Percentiles rank a stretch among this genome's conserved stretches.
Conservation (phyloP, 2,113 vertebrate species). For the Antigone vipio region DNA sequence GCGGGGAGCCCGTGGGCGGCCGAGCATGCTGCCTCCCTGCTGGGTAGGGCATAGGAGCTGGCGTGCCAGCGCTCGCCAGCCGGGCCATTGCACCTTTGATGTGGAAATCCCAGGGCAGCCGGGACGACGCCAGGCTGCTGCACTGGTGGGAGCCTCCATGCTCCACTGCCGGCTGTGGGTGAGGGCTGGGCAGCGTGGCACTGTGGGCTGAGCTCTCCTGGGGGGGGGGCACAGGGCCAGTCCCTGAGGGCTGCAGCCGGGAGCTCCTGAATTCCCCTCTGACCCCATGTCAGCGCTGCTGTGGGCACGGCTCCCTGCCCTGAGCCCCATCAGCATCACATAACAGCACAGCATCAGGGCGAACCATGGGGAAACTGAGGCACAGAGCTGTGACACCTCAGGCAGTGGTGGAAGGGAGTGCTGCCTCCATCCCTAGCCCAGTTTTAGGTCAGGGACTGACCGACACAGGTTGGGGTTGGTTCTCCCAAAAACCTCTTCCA, state of each 20-base stretch:
- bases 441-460: not conserved
- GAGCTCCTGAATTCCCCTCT: not conserved
- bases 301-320: not conserved
- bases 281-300: fast-evolving
- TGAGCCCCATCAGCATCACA: not conserved
- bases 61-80: not conserved
- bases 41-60: not conserved
- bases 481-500: not conserved
- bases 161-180: fast-evolving
- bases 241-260: fast-evolving
- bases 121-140: not conserved
- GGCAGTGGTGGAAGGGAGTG: fast-evolving
- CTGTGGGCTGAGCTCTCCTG: not conserved
- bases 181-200: not conserved
- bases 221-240: not conserved
- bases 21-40: not conserved
- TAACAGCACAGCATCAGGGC: not conserved
- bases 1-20: not conserved
- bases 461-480: fast-evolving
- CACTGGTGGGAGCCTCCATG: fast-evolving
- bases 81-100: not conserved
- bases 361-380: not conserved
- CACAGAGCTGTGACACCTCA: not conserved
- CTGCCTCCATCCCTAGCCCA: fast-evolving
- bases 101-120: not conserved